Percentiles rank a stretch among this genome's conserved stretches.
These are phyloP conservation scores for Macrostomum cliftonense DNA, from an alignment of 2,888 invertebrate genomes.

Conservation along the genomic window DNA sequence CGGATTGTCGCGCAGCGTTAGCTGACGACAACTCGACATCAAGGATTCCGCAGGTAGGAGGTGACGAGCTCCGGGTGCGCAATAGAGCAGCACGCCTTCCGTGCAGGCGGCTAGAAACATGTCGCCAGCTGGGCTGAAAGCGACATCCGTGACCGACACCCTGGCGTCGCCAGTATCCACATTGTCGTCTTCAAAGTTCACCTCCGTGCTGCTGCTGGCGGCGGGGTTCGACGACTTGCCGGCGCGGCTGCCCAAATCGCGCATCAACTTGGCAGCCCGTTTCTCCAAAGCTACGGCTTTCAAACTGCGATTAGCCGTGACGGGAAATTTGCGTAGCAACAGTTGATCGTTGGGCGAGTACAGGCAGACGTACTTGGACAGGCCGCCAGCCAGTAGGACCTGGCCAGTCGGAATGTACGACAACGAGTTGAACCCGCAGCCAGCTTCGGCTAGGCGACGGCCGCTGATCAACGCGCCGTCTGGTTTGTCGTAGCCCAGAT, in stretches of 20 bases:
- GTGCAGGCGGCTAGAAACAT: slow-evolving; percentile 74
- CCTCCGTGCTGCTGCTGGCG: not conserved
- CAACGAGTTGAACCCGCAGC: slow-evolving; percentile 70
- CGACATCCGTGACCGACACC: slow-evolving; percentile 1
- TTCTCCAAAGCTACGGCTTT: slow-evolving; percentile 44
- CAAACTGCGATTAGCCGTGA: slow-evolving; percentile 78
- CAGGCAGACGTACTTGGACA: slow-evolving; percentile 78
- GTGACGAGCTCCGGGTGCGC: slow-evolving; percentile 50
- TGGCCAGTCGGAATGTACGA: slow-evolving; percentile 84
- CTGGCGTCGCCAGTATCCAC: not conserved
- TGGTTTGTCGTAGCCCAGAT: slow-evolving; percentile 63
- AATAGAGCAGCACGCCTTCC: slow-evolving; percentile 77
- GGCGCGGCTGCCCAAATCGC: not conserved
- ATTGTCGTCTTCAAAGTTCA: not conserved
- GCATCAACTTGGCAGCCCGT: not conserved
- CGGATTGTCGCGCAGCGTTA: slow-evolving; percentile 64
- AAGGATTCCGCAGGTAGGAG: slow-evolving; percentile 35
- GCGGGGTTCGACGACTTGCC: not conserved
- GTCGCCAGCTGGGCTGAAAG: slow-evolving; percentile 1
- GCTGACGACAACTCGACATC: slow-evolving; percentile 69
- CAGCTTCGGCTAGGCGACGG: not conserved
- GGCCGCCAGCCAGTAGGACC: slow-evolving; percentile 72
- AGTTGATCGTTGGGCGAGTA: slow-evolving; percentile 66
- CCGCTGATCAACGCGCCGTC: slow-evolving; percentile 41
- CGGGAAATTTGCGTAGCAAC: slow-evolving; percentile 70